Base-by-base conservation (phyloP, 2,888 invertebrate species). In the Andrena fulva region DNA sequence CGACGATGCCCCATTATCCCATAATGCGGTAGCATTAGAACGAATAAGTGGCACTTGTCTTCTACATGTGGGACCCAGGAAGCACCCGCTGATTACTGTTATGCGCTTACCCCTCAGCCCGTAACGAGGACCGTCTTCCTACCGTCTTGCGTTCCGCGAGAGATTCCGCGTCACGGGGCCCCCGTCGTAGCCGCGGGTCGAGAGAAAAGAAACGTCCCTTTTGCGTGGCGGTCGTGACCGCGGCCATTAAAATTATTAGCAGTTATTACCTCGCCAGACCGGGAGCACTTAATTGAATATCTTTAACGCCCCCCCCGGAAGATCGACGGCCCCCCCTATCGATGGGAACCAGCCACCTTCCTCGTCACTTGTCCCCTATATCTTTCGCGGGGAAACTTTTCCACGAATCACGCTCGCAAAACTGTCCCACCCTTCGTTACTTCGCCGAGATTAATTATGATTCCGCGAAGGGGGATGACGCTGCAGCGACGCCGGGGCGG, bases 1-100 rank as follows among this genome's bases (percentile, higher is more conserved):
- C 68, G 69, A 66, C 52, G 90, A 91, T 90, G 89, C 90, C 86
- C 88, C 87, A 91, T 93, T 92, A 92, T 91, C 89, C 85, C 87
- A 90, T 91, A 92, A 90, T 90, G 90, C 89, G 87, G 87, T 89
- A 90, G 90, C 89, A 91, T 92, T 91, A 92, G 89, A 90, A 90
- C 89, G 75, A 89, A 89, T 91, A 92, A 92, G 91, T 91, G 89
- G 86, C 91, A 90, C 85, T 89, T 91, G 89, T 91, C 88, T 87
- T 87, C 77, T 80, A 82, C 87, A 84, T 87, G 87, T 85, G 87
- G 89, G 87, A 73, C 71, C 85, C 87, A 87, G 91, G 89, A 91
- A 91, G 89, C 89, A 80, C 73, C 67, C 86, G 80, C 87, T 89
- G 90, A 92, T 90, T 87, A 90, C 90, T 89, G 86, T 91, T 90